Conservation (phyloP, 2,888 invertebrate genomes). For the Strigamia crassipes region DNA sequence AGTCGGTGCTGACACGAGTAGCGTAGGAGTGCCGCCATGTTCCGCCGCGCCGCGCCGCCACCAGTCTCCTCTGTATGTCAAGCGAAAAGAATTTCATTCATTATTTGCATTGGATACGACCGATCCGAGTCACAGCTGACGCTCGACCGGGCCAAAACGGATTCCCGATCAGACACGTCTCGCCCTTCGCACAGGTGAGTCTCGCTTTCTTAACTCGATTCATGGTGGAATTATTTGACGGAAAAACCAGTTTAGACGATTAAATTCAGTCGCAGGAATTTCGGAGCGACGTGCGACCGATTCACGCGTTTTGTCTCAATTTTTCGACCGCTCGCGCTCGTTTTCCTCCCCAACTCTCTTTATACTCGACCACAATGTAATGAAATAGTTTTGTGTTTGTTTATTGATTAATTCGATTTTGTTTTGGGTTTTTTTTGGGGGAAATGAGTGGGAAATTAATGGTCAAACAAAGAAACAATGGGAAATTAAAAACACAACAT, state of each 20-base stretch:
- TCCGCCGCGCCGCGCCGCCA: not conserved
- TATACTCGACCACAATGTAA: too few species aligned
- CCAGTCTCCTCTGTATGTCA: not conserved
- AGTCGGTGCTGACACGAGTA: not conserved
- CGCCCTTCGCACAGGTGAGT: conserved; percentile 13
- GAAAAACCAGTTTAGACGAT: not conserved
- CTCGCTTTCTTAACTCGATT: not conserved
- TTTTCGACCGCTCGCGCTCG: too few species aligned
- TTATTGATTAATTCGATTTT: too few species aligned
- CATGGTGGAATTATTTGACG: not conserved
- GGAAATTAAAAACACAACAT: too few species aligned
- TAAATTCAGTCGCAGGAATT: not conserved
- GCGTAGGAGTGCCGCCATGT: not conserved
- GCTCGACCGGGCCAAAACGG: conserved; percentile 21
- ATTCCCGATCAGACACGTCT: conserved; percentile 21
- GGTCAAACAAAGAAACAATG: too few species aligned
- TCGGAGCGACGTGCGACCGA: not conserved
- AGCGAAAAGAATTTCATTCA: conserved; percentile 19
- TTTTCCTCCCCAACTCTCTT: too few species aligned
- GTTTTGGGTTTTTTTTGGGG: too few species aligned
- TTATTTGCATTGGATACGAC: conserved; percentile 21
- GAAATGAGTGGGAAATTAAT: too few species aligned
- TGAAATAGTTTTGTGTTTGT: too few species aligned
- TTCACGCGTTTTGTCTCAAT: not conserved
- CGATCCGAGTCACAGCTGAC: conserved; percentile 16